Base-by-base conservation (phyloP, 2,113 vertebrate species). In the Anser brachyrhynchus region DNA sequence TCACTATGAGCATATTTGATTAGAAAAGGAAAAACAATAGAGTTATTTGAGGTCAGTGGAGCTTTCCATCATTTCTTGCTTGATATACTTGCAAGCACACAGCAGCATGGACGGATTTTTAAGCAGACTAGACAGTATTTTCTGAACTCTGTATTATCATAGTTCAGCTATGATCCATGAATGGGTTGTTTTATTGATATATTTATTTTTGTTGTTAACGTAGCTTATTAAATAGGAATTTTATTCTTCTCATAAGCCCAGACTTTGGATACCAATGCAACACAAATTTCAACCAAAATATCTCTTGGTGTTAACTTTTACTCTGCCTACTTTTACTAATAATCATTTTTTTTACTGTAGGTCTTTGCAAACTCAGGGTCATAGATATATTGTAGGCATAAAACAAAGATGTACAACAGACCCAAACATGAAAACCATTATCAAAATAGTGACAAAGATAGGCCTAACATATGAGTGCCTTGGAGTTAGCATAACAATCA, bases 21-120 rank as follows among this genome's bases (percentile, higher is more conserved):
- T 95, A 96, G 83, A 92, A 94, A 91, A 87, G 71, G 90, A 82
- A 94, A 96, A 96, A 87, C 92, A 94, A 93, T 89, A 91, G 92
- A 95, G 93, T 97, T 95, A 94, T 92, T 93, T 82, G 86, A 87
- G 84, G 89, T 92, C 89, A 92, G 71, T 39, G 70, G 71, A 96
- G 93, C 74, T 92, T 87, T 95, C 92, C 92, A 87, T 96, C 93
- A 91, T 96, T 96, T 96, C 89, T 62, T 92, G 71, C 80, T 86
- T 95, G 77, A 94, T 66, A 84, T 82, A 62, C 71, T 94, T 91
- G 54, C 0, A 0, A 97, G 84, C 28, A 46, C 81, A 76, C 58
- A 77, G 91, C 65, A 94, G 73, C 84, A 87, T 67, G 64, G 84
- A 31, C 84, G 91, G 91, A 94, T 82, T 96, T 95, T 96, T 91